Conservation (phyloP, 2,797 vertebrate genomes). For the Acrocephalus scirpaceus region DNA sequence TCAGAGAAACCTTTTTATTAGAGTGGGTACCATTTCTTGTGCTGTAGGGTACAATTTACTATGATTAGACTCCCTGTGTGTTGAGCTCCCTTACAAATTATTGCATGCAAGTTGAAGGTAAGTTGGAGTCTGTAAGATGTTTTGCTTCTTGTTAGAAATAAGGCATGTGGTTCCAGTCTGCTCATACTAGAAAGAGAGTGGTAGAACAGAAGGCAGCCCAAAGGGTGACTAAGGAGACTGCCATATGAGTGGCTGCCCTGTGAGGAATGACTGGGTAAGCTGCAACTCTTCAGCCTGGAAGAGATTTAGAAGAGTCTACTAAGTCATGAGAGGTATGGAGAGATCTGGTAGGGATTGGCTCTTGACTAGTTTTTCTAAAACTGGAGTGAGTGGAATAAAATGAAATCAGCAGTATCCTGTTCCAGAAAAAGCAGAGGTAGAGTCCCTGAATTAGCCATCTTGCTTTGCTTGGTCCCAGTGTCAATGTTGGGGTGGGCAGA, state of each 20-base stretch:
- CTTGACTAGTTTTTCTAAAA: neutral
- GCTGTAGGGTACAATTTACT: neutral
- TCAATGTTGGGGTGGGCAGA: neutral
- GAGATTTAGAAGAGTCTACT: neutral
- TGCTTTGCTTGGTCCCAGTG: conserved; percentile 10
- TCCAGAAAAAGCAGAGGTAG: neutral
- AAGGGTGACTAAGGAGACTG: neutral
- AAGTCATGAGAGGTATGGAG: neutral
- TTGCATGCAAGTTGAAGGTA: neutral
- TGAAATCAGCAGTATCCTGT: neutral
- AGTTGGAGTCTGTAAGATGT: neutral
- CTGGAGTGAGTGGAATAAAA: neutral
- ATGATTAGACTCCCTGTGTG: neutral
- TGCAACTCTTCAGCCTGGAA: neutral
- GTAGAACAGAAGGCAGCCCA: neutral
- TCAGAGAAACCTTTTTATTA: neutral
- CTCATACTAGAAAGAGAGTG: neutral
- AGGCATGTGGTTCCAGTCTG: neutral
- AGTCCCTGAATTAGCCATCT: conserved; percentile 12
- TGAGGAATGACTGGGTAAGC: neutral
- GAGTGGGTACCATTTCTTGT: neutral
- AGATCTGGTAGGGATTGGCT: neutral
- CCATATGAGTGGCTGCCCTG: neutral
- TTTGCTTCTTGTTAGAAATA: neutral
- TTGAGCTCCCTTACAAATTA: neutral